A percentile compares a stretch with the other conserved stretches of the same genome.
phyloP scores from a whole-genome alignment of 2,888 invertebrate genomes.

The Heliconius sara region DNA sequence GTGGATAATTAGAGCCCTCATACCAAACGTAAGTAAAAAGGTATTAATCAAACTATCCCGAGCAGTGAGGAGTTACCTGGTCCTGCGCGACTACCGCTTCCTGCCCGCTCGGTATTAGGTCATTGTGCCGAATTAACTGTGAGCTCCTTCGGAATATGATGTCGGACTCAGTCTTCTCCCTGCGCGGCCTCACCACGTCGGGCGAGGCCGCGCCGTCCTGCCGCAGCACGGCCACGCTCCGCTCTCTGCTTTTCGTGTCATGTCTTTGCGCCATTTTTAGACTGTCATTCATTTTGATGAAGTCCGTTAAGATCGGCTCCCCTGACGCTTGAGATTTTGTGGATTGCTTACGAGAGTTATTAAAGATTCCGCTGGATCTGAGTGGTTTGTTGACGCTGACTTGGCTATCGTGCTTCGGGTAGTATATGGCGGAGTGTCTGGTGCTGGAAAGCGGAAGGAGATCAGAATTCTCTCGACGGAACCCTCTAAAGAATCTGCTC shows the following conservation, averaged over 20 bases:
- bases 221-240: constrained; percentile 71
- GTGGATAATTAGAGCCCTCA: constrained; percentile 65
- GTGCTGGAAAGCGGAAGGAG: constrained; percentile 89
- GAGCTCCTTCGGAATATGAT: constrained; percentile 88
- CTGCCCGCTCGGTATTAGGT: constrained; percentile 78
- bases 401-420: constrained; percentile 83
- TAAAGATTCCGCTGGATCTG: constrained; percentile 88
- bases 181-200: constrained; percentile 86
- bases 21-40: constrained; percentile 73
- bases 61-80: constrained; percentile 79
- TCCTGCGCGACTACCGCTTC: constrained; percentile 83
- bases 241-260: constrained; percentile 68
- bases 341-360: constrained; percentile 86
- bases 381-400: constrained; percentile 77
- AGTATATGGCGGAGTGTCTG: constrained; percentile 89
- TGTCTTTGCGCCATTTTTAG: constrained; percentile 76
- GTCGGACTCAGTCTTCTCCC: constrained; percentile 95
- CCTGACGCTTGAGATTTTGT: constrained; percentile 77
- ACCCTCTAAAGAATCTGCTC: constrained; percentile 89
- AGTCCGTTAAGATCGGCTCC: constrained; percentile 89
- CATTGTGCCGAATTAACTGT: constrained; percentile 75
- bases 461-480: constrained; percentile 93
- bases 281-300: constrained; percentile 84
- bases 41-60: constrained; percentile 78
- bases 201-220: constrained; percentile 79